Conservation (phyloP, 2,797 vertebrate species). For the Thalassophryne amazonica region DNA sequence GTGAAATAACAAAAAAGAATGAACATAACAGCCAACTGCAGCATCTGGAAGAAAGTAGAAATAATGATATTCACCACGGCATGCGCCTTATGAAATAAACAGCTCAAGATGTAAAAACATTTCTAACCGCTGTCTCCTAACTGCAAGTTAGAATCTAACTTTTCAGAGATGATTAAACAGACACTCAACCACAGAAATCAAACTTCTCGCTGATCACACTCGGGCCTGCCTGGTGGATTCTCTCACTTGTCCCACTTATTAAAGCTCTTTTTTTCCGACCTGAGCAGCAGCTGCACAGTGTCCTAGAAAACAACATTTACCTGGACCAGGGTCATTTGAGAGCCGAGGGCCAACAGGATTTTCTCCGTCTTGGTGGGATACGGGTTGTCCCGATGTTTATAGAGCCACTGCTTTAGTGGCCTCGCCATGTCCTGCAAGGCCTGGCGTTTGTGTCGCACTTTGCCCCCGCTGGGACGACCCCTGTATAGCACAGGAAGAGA, state of each 20-base stretch:
- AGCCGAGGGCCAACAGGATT: constrained; percentile 95
- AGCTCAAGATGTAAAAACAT: constrained; percentile 41
- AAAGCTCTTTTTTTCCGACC: neutral
- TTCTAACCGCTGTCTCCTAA: constrained; percentile 9
- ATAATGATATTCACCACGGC: constrained; percentile 13
- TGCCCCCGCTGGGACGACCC: constrained; percentile 86
- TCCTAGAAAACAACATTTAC: constrained; percentile 70
- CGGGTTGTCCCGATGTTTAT: constrained; percentile 98
- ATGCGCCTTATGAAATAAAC: constrained; percentile 31
- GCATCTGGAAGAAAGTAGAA: constrained; percentile 17
- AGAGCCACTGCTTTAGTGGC: constrained; percentile 98
- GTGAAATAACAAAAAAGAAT: constrained; percentile 1
- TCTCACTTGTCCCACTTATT: neutral
- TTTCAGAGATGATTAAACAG: constrained; percentile 15
- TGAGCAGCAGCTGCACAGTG: neutral
- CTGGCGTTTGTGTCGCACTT: constrained; percentile 94
- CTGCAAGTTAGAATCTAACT: constrained; percentile 11
- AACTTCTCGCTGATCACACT: constrained; percentile 4
- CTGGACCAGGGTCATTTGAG: constrained; percentile 99
- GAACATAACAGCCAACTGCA: neutral
- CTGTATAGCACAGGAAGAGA: constrained; percentile 54
- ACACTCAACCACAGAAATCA: constrained; percentile 10
- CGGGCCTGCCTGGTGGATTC: neutral
- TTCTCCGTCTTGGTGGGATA: constrained; percentile 99
- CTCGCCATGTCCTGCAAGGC: constrained; percentile 98